Evolutionary conservation across 2,888 invertebrate genomes (phyloP).

Genomic region (Ochropacha duplaris): DNA sequence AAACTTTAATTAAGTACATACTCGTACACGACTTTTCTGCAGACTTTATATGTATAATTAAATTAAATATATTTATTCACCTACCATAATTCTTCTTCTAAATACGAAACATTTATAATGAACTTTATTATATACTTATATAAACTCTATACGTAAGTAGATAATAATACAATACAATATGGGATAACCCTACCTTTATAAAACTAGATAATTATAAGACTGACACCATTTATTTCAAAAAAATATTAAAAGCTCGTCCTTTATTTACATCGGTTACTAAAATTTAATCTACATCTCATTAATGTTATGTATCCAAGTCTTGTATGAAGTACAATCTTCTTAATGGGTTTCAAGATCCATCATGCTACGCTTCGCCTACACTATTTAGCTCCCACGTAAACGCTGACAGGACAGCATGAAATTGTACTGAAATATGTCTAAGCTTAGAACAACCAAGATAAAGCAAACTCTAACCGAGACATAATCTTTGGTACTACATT

Average conservation of each 20-base stretch:
- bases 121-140: too few relatives aligned
- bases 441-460: conserved; percentile 11
- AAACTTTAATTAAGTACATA: too few relatives aligned
- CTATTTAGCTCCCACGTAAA: conserved; percentile 29
- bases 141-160: too few relatives aligned
- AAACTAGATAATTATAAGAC: too few relatives aligned
- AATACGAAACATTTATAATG: too few relatives aligned
- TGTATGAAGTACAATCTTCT: conserved; percentile 30
- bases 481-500: neutral
- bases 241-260: neutral
- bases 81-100: too few relatives aligned
- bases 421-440: conserved; percentile 20
- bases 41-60: too few relatives aligned
- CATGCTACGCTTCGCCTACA: conserved; percentile 28
- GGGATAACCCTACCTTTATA: too few relatives aligned
- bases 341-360: conserved; percentile 45
- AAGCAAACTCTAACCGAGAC: neutral
- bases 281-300: neutral
- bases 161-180: too few relatives aligned
- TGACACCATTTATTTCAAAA: too few relatives aligned
- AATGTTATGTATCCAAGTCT: neutral
- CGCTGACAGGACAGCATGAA: conserved; percentile 22
- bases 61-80: too few relatives aligned
- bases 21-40: too few relatives aligned
- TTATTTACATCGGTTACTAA: neutral